These are phyloP conservation scores for Pogonomyrmex californicus DNA, from an alignment of 1,140 invertebrate genomes.

Conservation along the genomic window DNA sequence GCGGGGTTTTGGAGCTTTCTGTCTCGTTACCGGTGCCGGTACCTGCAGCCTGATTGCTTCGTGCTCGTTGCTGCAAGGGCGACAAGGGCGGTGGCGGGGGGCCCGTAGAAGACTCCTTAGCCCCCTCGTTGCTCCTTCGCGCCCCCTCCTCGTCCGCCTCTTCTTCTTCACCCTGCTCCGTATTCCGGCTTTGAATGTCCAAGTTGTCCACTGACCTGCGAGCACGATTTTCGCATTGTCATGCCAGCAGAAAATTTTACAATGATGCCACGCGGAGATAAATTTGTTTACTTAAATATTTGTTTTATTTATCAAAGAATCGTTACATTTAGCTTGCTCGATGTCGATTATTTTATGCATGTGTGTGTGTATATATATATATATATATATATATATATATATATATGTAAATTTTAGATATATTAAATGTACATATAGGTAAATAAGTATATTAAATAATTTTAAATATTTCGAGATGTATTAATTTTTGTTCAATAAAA, in stretches of 20 bases:
- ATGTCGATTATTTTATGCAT: neutral
- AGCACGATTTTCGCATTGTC: slow-evolving; percentile 44
- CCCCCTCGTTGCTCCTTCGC: slow-evolving; percentile 71
- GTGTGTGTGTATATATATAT: neutral
- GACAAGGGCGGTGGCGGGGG: slow-evolving; percentile 89
- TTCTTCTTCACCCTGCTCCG: slow-evolving; percentile 60
- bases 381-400: neutral
- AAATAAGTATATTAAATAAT: too few relatives aligned
- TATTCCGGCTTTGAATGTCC: slow-evolving; percentile 81
- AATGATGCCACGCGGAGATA: neutral
- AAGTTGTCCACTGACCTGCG: slow-evolving; percentile 85
- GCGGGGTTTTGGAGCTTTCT: slow-evolving; percentile 87
- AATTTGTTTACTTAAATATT: neutral
- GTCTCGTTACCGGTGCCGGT: slow-evolving; percentile 68
- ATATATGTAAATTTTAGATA: neutral
- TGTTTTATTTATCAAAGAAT: neutral
- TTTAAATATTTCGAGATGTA: neutral
- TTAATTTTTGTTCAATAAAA: too few relatives aligned
- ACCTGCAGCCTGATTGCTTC: slow-evolving; percentile 76
- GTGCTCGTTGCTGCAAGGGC: slow-evolving; percentile 81
- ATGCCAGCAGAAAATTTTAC: slow-evolving; percentile 29
- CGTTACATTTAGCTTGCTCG: neutral
- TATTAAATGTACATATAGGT: neutral
- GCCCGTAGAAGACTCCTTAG: slow-evolving; percentile 73
- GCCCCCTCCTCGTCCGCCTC: slow-evolving; percentile 57